Percentiles rank a stretch among this genome's conserved stretches.
Evolutionary conservation across 2,888 invertebrate species (phyloP).

Genomic region (Apamea crenata): DNA sequence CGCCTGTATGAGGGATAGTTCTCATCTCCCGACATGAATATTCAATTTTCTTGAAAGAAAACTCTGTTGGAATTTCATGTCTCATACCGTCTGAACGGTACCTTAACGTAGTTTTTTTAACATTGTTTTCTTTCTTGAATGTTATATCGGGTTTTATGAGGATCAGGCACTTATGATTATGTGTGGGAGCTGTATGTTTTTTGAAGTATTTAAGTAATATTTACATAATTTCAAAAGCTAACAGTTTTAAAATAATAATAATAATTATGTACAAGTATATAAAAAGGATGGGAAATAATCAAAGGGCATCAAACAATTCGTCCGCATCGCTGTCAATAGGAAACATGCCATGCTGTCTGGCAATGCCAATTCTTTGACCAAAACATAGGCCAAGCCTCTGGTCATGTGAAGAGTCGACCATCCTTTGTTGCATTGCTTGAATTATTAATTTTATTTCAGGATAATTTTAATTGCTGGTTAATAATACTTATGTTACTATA

Average conservation of each 20-base stretch:
- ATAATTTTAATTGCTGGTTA: not conserved
- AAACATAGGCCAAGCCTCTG: too few species aligned
- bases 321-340: too few species aligned
- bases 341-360: too few species aligned
- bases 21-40: conserved; percentile 75
- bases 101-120: conserved; percentile 35
- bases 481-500: too few species aligned
- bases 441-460: not conserved
- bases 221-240: not conserved
- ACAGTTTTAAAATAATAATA: not conserved
- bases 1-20: conserved; percentile 68
- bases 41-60: conserved; percentile 81
- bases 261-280: too few species aligned
- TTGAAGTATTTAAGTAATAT: not conserved
- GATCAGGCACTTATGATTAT: conserved; percentile 8
- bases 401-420: too few species aligned
- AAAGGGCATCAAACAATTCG: too few species aligned
- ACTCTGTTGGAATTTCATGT: conserved; percentile 73
- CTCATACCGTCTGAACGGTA: conserved; percentile 43
- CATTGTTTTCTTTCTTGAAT: conserved; percentile 21
- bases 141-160: not conserved
- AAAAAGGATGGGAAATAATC: too few species aligned
- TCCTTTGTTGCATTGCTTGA: conserved; percentile 3
- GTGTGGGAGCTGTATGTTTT: not conserved
- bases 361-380: too few species aligned